Base-by-base conservation (phyloP, 2,113 vertebrate species). In the Megaleporinus macrocephalus region DNA sequence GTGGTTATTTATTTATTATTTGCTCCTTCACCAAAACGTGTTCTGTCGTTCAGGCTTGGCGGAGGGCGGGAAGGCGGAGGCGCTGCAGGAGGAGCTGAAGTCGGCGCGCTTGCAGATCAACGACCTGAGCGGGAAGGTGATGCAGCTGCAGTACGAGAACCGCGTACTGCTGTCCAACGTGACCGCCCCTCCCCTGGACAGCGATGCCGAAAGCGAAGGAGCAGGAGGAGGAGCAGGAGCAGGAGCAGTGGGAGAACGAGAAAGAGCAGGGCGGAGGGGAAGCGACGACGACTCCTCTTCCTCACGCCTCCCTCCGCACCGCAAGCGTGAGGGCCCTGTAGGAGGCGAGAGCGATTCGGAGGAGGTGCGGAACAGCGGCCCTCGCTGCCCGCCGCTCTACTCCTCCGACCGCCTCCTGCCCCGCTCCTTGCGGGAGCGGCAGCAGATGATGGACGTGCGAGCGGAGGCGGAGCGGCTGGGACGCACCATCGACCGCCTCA, bases 91-190 rank as follows among this genome's bases (percentile, higher is more conserved):
- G 84, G 98, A 99, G 91, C 93, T 99, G 24, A 98, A 98, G 89
- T 95, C 96, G 1, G 96, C 98, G 0, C 94, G 98, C 33, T 93
- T 97, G 85, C 98, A 99, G 90, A 96, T 99, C 85, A 99, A 99
- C 1, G 97, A 99, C 84, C 94, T 99, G 41, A 98, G 97, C 44
- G 97, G 97, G 66, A 99, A 99, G 93, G 97, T 99, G 63, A 98
- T 99, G 97, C 97, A 99, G 87, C 95, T 99, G 51, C 98, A 99
- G 90, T 99, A 99, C 16, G 98, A 99, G 92, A 99, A 99, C 87
- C 95, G 96, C 3, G 96, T 98, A 66, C 91, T 99, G 3, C 96
- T 99, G 90, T 97, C 96, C 88, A 99, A 98, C 93, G 97, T 98
- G 89, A 95, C 97, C 81, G 95, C 97, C 79, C 97, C 97, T 62